A percentile compares a stretch with the other conserved stretches of the same genome.
These are phyloP conservation scores for Oasisia sp. DNA, from an alignment of 2,888 invertebrate genomes.

Conservation along the genomic window DNA sequence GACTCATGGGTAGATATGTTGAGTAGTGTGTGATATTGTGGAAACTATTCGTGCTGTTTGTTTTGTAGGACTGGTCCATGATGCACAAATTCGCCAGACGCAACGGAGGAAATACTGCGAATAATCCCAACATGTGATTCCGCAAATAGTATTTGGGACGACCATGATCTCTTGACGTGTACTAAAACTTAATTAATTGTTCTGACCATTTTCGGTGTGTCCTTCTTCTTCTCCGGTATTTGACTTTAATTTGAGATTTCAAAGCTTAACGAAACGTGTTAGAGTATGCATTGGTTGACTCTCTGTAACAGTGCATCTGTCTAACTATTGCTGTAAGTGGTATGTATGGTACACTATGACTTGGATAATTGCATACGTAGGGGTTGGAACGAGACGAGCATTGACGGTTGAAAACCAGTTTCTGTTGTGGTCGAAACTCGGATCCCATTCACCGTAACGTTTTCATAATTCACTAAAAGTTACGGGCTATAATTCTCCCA, in stretches of 20 bases:
- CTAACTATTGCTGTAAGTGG: not conserved
- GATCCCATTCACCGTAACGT: too few relatives aligned
- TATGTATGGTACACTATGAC: not conserved
- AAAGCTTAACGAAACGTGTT: not conserved
- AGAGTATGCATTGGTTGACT: not conserved
- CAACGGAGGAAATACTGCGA: not conserved
- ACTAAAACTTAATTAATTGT: not conserved
- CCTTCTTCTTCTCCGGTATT: not conserved
- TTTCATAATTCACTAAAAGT: too few relatives aligned
- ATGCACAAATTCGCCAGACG: not conserved
- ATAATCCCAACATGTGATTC: not conserved
- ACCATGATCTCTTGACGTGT: not conserved
- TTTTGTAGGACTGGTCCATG: not conserved
- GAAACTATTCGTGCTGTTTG: not conserved
- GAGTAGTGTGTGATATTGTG: not conserved
- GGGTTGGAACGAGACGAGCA: too few relatives aligned
- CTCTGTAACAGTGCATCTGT: not conserved
- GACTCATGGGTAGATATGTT: not conserved
- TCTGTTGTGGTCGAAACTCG: too few relatives aligned
- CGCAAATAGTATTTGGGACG: not conserved
- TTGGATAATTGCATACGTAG: not conserved
- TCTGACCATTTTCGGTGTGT: not conserved
- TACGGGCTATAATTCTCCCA: too few relatives aligned
- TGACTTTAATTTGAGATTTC: not conserved
- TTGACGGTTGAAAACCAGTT: too few relatives aligned